Evolutionary conservation across 2,888 invertebrate genomes (phyloP).

Genomic region (Hermaeophaga mercurialis): DNA sequence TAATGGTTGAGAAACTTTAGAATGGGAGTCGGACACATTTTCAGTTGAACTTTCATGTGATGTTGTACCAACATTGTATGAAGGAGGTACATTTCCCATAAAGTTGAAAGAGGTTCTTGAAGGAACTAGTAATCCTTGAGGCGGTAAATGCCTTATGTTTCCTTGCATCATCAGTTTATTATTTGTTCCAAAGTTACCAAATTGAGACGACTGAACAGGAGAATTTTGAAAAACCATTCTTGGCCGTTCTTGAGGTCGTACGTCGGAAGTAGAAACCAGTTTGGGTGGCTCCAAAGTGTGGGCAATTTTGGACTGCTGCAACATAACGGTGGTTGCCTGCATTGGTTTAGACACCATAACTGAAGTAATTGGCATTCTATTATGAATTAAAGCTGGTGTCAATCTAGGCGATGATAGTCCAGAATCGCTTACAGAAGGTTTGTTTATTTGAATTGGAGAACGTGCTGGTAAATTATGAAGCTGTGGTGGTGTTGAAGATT

Average conservation of each 20-base stretch:
- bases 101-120: conserved; percentile 39
- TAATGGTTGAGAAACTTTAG: not conserved
- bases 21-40: conserved; percentile 42
- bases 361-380: conserved; percentile 64
- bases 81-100: conserved; percentile 34
- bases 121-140: conserved; percentile 46
- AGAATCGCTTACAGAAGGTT: conserved; percentile 34
- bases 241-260: conserved; percentile 51
- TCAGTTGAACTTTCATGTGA: conserved; percentile 42
- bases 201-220: conserved; percentile 38
- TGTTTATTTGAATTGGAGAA: conserved; percentile 42
- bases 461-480: conserved; percentile 48
- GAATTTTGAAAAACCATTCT: conserved; percentile 54
- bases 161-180: conserved; percentile 45
- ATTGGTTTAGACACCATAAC: conserved; percentile 65
- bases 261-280: conserved; percentile 47
- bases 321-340: conserved; percentile 58
- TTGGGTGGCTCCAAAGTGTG: conserved; percentile 50
- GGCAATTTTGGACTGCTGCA: conserved; percentile 54
- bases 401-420: conserved; percentile 36
- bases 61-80: conserved; percentile 30
- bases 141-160: conserved; percentile 40
- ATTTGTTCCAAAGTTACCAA: conserved; percentile 40
- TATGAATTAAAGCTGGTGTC: conserved; percentile 51
- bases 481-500: conserved; percentile 35